These are phyloP conservation scores for Prionailurus bengalensis DNA, from an alignment of 2,113 vertebrate species.

Conservation along the genomic window DNA sequence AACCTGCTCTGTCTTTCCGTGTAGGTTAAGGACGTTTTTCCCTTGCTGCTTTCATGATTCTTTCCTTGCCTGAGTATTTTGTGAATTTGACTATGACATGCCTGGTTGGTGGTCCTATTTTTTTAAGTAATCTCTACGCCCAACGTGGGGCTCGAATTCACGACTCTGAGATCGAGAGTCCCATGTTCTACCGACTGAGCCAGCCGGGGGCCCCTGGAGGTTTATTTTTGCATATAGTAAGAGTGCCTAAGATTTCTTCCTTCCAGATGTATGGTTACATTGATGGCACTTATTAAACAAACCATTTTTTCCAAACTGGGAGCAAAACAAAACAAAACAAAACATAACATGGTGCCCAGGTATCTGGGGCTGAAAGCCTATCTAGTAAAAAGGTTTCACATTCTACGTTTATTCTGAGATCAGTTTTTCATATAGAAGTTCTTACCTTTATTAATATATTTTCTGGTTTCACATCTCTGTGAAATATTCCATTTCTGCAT, in stretches of 20 bases:
- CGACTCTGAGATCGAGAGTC: neutral
- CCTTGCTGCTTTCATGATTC: no score
- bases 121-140: neutral
- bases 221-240: no score
- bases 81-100: no score
- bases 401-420: conserved; percentile 22
- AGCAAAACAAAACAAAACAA: neutral
- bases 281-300: neutral
- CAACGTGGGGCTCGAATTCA: neutral
- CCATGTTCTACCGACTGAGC: neutral
- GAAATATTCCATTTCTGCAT: conserved; percentile 93
- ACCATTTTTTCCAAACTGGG: neutral
- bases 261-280: rapidly evolving
- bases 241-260: neutral
- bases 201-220: neutral
- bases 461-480: conserved; percentile 95
- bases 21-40: no score
- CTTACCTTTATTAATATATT: conserved; percentile 95
- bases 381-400: rapidly evolving
- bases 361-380: rapidly evolving
- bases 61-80: no score
- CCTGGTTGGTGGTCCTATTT: neutral
- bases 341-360: neutral
- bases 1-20: no score
- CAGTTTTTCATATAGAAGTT: conserved; percentile 15